Percentiles rank a stretch among this genome's conserved stretches.
These are phyloP conservation scores for Octodon degus DNA, from an alignment of 2,113 vertebrate species.

Conservation along the genomic window DNA sequence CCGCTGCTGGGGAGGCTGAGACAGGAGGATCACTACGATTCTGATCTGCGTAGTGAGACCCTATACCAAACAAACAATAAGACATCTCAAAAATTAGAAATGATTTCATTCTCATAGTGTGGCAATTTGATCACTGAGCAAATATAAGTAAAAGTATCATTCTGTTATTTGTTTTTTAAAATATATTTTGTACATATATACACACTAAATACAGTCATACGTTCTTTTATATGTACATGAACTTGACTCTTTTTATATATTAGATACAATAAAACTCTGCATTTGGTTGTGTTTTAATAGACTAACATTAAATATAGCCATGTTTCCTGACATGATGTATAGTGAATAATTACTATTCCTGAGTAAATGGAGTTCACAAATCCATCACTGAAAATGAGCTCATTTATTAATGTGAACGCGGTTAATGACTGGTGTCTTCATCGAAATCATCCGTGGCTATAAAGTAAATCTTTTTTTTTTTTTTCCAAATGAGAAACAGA, in stretches of 20 bases:
- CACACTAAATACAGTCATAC: not conserved
- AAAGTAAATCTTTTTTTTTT: not conserved
- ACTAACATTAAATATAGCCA: not conserved
- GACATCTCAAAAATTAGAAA: no score
- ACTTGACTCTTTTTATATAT: not conserved
- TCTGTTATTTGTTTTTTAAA: not conserved
- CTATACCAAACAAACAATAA: no score
- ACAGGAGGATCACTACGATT: no score
- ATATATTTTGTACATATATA: not conserved
- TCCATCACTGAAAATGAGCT: not conserved
- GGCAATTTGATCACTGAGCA: not conserved
- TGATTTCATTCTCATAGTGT: no score
- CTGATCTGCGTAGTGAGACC: no score
- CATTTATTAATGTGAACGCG: not conserved
- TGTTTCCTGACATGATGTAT: not conserved
- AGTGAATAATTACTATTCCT: not conserved
- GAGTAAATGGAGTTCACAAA: not conserved
- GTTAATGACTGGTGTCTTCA: not conserved
- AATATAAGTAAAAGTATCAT: not conserved
- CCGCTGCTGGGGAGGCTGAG: no score
- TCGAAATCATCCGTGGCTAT: not conserved
- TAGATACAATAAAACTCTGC: not conserved
- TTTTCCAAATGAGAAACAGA: no score
- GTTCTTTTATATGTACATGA: not conserved
- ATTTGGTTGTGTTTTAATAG: not conserved